phyloP scores from a whole-genome alignment of 2,888 invertebrate genomes.

The Dinocampus coccinellae region DNA sequence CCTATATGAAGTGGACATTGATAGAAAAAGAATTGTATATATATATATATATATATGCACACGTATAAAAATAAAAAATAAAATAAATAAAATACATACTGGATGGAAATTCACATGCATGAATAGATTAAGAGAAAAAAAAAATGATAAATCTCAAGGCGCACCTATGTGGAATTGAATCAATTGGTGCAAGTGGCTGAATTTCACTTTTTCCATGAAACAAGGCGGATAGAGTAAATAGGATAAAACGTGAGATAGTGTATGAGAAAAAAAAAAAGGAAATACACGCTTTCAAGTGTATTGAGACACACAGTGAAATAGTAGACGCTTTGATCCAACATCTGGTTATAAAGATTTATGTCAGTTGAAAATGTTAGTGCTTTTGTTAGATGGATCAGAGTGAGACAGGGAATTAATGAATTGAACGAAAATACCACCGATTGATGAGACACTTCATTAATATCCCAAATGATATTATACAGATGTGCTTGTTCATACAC shows the following conservation, averaged over 20 bases:
- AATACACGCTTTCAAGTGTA: neutral
- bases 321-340: slow-evolving; percentile 26
- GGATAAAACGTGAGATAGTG: neutral
- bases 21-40: neutral
- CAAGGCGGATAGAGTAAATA: neutral
- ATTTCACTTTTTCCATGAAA: slow-evolving; percentile 19
- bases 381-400: slow-evolving; percentile 17
- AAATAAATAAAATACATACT: neutral
- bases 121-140: neutral
- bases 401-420: neutral
- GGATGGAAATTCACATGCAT: neutral
- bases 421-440: slow-evolving; percentile 46
- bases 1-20: neutral
- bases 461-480: slow-evolving; percentile 51
- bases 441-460: slow-evolving; percentile 56
- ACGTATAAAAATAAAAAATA: too few species aligned
- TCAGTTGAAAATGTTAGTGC: neutral
- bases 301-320: slow-evolving; percentile 25
- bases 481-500: slow-evolving; percentile 17
- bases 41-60: neutral
- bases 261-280: neutral
- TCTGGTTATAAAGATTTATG: slow-evolving; percentile 11
- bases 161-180: neutral
- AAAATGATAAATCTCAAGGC: neutral
- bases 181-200: slow-evolving; percentile 4